Percentiles rank a stretch among this genome's conserved stretches.
Conservation (phyloP, 92 coral and sea anemone species). For the Pocillopora meandrina region DNA sequence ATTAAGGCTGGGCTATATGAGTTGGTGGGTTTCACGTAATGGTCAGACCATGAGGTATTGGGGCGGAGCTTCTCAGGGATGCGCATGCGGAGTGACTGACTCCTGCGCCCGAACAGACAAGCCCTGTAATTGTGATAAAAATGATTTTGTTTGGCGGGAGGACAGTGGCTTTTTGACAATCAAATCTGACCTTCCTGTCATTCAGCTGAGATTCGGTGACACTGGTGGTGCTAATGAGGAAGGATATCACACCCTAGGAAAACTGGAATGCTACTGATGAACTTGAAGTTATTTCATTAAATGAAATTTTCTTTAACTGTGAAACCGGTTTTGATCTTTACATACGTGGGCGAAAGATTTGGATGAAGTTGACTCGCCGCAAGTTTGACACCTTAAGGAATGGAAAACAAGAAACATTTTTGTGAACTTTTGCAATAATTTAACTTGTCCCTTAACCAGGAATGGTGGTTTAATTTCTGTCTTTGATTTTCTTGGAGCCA, state of each 20-base stretch:
- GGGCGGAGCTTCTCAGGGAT: not conserved
- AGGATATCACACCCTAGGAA: constrained; percentile 41
- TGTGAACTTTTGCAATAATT: too few relatives aligned
- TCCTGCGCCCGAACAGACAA: not conserved
- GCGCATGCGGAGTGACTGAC: constrained; percentile 25
- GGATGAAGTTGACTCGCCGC: too few relatives aligned
- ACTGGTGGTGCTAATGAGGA: not conserved
- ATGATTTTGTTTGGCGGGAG: constrained; percentile 15
- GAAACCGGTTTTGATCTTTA: not conserved
- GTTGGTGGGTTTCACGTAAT: constrained; percentile 14
- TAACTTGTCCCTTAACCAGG: too few relatives aligned
- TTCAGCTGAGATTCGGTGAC: constrained; percentile 44
- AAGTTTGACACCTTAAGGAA: too few relatives aligned
- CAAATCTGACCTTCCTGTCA: constrained; percentile 25
- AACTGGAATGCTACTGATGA: constrained; percentile 4
- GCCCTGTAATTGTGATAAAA: constrained; percentile 41
- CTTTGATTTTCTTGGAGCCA: too few relatives aligned
- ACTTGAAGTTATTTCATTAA: not conserved
- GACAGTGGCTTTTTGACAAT: constrained; percentile 26
- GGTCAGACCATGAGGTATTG: constrained; percentile 18
- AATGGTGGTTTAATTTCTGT: too few relatives aligned
- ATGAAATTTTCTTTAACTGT: not conserved
- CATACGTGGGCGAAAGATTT: too few relatives aligned
- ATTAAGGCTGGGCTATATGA: not conserved
- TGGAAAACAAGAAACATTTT: too few relatives aligned